Evolutionary conservation across 2,113 vertebrate genomes (phyloP), one percentile per base, ranked within the genome.

Genomic region (Spermophilus dauricus): DNA sequence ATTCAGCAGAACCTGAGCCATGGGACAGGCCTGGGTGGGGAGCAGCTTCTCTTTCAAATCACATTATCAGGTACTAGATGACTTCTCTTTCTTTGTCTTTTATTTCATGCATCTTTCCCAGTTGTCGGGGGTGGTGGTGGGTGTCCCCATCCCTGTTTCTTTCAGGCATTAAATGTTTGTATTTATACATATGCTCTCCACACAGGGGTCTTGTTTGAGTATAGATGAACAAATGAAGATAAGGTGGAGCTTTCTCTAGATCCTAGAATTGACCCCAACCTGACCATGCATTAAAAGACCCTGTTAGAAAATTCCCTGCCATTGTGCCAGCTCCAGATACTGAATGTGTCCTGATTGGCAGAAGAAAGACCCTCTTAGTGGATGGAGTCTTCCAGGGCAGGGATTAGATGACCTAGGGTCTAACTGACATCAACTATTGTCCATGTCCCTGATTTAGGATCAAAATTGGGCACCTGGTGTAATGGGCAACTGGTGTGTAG

Each of bases 31-130:
- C 70, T 88, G 42, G 1, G 2, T 26, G 32, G 67, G 58, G 28
- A 91, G 17, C 51, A 88, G 58, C 37, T 82, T 92, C 20, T 84
- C 24, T 39, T 89, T 53, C 42, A 70, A 83, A 86, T 56, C 0
- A 0, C 34, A 30, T 75, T 20, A 48, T 37, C 20, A 1, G 37
- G 2, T 34, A 2, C 34, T 76, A 18, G 73, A n/a, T 78, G 45
- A 32, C 63, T 92, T 94, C 51, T 56, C 34, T 95, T 48, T 77
- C 91, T 94, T 91, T 96, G 88, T 89, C 84, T 94, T 80, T 88
- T 7, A 20, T 91, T 72, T 56, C 4, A 1, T 51, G 73, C 8
- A 5, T n/a, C 22, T 39, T 28, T 89, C 34, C 34, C 20, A 48
- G 11, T 75, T 2, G 12, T 2, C 13, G 0, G 51, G 51, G 51